Conservation (phyloP, 2,888 invertebrate genomes). For the Brachylomia viminalis region DNA sequence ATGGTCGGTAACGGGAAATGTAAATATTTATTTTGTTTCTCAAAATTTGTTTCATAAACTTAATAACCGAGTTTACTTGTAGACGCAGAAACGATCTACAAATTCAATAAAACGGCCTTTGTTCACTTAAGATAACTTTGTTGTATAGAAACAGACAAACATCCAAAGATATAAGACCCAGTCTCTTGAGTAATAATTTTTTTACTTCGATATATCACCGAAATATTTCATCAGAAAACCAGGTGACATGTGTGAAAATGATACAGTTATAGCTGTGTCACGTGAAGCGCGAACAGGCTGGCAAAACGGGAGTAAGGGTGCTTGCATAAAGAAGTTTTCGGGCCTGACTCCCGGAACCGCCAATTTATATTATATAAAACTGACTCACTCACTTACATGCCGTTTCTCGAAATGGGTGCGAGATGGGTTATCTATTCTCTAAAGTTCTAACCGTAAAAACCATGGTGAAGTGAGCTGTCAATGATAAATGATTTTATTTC, state of each 20-base stretch:
- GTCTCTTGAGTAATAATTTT: constrained; percentile 21
- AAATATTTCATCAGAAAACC: constrained; percentile 27
- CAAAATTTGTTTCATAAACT: constrained; percentile 5
- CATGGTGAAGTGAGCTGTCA: not conserved
- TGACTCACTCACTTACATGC: no score
- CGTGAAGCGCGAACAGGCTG: constrained; percentile 42
- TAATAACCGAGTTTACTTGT: constrained; percentile 14
- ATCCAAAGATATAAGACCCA: not conserved
- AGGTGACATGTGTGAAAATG: constrained; percentile 46
- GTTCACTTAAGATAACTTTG: constrained; percentile 40
- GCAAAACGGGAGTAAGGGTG: constrained; percentile 36
- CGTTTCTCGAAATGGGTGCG: no score
- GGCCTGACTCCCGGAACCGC: not conserved
- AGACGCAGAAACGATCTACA: not conserved
- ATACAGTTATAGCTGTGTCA: constrained; percentile 52
- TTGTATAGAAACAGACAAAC: constrained; percentile 4
- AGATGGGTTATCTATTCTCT: no score
- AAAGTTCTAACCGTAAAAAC: not conserved
- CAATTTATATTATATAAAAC: no score
- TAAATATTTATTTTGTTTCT: constrained; percentile 5
- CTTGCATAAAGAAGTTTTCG: not conserved
- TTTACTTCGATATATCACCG: constrained; percentile 12
- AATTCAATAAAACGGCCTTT: constrained; percentile 15
- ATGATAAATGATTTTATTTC: no score
- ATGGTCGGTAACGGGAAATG: not conserved